Evolutionary conservation across 2,113 vertebrate species (phyloP).

Genomic region (Ochotona curzoniae): DNA sequence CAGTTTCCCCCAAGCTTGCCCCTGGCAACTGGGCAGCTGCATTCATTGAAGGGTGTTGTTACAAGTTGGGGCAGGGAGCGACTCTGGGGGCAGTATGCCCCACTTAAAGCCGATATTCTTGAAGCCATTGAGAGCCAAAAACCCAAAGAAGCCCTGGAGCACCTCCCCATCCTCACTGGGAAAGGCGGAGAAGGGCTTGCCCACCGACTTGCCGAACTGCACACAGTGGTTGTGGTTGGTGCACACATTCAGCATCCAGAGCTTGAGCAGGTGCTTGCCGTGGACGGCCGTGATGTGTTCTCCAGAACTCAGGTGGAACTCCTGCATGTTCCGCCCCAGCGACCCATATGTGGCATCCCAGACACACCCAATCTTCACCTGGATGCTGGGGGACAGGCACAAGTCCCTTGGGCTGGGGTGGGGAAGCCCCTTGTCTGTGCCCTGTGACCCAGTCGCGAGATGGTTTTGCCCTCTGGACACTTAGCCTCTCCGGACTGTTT

Average conservation of each 20-base stretch:
- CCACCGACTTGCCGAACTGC: rapidly evolving
- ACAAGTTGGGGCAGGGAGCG: too few species aligned
- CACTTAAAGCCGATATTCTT: neutral
- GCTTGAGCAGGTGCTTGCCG: rapidly evolving
- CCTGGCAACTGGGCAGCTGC: too few species aligned
- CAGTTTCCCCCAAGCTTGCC: too few species aligned
- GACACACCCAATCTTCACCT: rapidly evolving
- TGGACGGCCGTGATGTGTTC: rapidly evolving
- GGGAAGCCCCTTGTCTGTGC: too few species aligned
- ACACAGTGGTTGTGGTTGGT: rapidly evolving
- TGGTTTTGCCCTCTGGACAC: neutral
- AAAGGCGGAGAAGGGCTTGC: rapidly evolving
- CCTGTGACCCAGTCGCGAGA: too few species aligned
- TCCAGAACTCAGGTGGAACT: rapidly evolving
- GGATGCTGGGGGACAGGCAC: constrained; percentile 33
- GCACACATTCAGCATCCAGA: rapidly evolving
- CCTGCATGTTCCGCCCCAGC: rapidly evolving
- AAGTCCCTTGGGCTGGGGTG: rapidly evolving
- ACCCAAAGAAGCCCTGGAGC: neutral
- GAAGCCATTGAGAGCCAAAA: rapidly evolving
- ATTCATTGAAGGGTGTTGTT: too few species aligned
- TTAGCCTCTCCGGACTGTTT: neutral
- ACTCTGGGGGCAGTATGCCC: rapidly evolving
- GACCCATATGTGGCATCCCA: rapidly evolving
- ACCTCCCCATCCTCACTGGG: rapidly evolving